Percentiles rank a stretch among this genome's conserved stretches.
Evolutionary conservation across 2,113 vertebrate genomes (phyloP).

Genomic region (Tauraco erythrolophus): DNA sequence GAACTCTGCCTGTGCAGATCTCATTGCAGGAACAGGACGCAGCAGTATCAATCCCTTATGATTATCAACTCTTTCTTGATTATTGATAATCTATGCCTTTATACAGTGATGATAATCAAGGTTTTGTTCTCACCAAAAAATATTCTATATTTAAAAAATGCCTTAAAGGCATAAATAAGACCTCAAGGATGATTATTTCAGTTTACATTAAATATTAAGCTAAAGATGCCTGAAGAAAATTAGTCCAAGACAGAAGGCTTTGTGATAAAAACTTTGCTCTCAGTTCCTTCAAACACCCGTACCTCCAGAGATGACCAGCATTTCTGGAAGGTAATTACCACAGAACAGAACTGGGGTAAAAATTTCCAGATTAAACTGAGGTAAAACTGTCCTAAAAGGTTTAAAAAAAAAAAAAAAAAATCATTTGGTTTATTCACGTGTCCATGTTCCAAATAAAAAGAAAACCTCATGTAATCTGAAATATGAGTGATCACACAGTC

Average conservation of each 20-base stretch:
- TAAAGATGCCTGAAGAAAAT: not conserved
- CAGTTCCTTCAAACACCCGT: rapidly evolving
- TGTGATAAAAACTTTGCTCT: not conserved
- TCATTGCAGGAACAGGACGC: not conserved
- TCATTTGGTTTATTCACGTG: not conserved
- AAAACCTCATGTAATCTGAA: not conserved
- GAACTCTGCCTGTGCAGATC: not conserved
- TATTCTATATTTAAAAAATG: not conserved
- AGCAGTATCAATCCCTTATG: not conserved
- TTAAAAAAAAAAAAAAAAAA: not conserved
- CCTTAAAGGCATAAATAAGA: not conserved
- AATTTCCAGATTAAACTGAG: not conserved
- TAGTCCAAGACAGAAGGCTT: not conserved
- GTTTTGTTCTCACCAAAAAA: not conserved
- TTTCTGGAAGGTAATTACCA: not conserved
- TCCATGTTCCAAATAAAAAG: not conserved
- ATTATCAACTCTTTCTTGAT: not conserved
- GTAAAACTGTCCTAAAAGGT: not conserved
- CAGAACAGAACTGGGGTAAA: not conserved
- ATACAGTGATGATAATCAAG: not conserved
- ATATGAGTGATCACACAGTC: not conserved
- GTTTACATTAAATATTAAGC: not conserved
- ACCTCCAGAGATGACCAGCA: not conserved
- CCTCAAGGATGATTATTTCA: not conserved
- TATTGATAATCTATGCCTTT: not conserved